Evolutionary conservation across 2,113 vertebrate species (phyloP).

Genomic region (Sciurus niger): DNA sequence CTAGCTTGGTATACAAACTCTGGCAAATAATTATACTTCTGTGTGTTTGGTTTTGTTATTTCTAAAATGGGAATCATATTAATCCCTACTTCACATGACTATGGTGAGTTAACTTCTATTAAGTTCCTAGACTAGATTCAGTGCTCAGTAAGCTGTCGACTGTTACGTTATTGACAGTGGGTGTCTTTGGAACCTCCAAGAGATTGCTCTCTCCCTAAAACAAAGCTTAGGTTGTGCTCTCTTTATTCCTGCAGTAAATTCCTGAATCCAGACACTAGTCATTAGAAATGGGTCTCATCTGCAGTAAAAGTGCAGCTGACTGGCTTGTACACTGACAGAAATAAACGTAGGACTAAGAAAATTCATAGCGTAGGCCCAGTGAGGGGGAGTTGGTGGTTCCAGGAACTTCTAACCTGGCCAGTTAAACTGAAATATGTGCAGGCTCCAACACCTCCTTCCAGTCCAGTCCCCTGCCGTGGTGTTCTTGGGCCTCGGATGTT

Average conservation of each 20-base stretch:
- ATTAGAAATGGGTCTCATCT: neutral
- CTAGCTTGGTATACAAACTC: neutral
- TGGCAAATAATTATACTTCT: neutral
- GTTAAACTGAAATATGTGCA: neutral
- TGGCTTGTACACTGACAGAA: neutral
- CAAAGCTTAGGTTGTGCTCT: neutral
- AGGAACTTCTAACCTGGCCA: neutral
- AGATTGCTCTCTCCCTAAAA: neutral
- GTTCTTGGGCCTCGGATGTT: neutral
- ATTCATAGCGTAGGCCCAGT: neutral
- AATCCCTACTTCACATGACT: neutral
- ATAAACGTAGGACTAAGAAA: neutral
- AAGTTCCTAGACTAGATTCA: neutral
- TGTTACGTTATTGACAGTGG: neutral
- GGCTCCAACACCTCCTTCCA: neutral
- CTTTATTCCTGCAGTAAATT: neutral
- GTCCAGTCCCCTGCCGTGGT: neutral
- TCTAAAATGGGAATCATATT: neutral
- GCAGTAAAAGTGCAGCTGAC: neutral
- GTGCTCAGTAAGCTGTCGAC: neutral
- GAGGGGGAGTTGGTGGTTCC: neutral
- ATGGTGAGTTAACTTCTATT: neutral
- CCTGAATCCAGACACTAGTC: neutral
- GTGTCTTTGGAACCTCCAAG: neutral
- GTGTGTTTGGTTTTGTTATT: neutral